phyloP scores from a whole-genome alignment of 2,888 invertebrate genomes.

The Harpalus rufipes region DNA sequence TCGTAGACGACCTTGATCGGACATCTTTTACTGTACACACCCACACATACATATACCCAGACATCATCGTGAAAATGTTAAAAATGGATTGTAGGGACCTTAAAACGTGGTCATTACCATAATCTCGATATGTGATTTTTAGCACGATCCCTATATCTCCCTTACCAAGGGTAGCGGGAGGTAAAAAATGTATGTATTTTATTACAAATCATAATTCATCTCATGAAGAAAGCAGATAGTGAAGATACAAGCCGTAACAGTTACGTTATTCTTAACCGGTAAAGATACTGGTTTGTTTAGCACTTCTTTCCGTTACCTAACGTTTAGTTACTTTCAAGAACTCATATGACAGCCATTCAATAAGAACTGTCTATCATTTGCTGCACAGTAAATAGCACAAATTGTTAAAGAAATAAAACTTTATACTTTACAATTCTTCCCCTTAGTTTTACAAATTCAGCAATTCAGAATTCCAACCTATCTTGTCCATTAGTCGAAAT shows the following conservation, averaged over 20 bases:
- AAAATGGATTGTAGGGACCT: too few relatives aligned
- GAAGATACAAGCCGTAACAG: background rate
- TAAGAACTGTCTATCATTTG: background rate
- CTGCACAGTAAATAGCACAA: too few relatives aligned
- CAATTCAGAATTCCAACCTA: background rate
- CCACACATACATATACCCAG: too few relatives aligned
- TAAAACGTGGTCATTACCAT: too few relatives aligned
- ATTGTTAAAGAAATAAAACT: too few relatives aligned
- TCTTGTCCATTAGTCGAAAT: background rate
- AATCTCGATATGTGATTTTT: too few relatives aligned
- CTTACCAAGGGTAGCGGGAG: too few relatives aligned
- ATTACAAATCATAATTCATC: background rate
- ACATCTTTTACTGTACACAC: too few relatives aligned
- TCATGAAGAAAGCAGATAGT: background rate
- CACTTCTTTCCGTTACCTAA: background rate
- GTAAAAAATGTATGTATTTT: background rate
- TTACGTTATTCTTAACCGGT: background rate
- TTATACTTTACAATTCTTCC: too few relatives aligned
- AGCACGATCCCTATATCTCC: too few relatives aligned
- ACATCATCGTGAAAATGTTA: too few relatives aligned
- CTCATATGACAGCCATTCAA: background rate
- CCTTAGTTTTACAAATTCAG: background rate
- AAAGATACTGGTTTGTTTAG: conserved; percentile 6
- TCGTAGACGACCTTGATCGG: too few relatives aligned
- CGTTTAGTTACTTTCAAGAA: background rate